Conservation (phyloP, 2,797 vertebrate species). For the Acropternis orthonyx region DNA sequence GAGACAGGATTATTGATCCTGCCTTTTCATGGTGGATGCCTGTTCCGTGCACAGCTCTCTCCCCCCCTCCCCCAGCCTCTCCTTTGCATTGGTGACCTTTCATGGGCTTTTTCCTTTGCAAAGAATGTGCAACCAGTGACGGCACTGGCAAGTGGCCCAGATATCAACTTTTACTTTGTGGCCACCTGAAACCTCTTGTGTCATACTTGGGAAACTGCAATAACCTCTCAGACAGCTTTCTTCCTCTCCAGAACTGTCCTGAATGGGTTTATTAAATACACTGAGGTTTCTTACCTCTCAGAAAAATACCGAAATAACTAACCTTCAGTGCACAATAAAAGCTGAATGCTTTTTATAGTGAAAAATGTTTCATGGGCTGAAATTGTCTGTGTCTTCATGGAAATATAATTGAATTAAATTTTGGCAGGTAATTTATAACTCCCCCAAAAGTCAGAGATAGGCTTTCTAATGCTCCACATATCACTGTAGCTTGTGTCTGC, state of each 20-base stretch:
- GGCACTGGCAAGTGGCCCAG: background rate
- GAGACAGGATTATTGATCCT: background rate
- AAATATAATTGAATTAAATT: background rate
- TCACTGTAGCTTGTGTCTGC: background rate
- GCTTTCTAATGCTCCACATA: background rate
- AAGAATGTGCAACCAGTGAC: background rate
- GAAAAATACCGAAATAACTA: background rate
- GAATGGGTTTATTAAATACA: background rate
- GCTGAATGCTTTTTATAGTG: background rate
- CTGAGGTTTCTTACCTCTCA: background rate
- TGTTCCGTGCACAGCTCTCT: background rate
- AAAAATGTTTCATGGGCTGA: background rate
- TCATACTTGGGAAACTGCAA: background rate
- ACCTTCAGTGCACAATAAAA: background rate
- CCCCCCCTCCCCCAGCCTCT: background rate
- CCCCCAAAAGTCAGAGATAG: background rate
- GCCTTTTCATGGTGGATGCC: fast-evolving
- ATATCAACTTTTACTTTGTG: background rate
- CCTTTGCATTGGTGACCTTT: background rate
- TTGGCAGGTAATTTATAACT: background rate
- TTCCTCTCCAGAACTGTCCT: background rate
- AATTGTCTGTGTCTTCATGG: background rate
- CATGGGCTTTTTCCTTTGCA: background rate
- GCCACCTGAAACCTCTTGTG: background rate
- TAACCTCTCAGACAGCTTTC: background rate